Base-by-base conservation (phyloP, 2,888 invertebrate genomes). In the Cryptosula pallasiana region DNA sequence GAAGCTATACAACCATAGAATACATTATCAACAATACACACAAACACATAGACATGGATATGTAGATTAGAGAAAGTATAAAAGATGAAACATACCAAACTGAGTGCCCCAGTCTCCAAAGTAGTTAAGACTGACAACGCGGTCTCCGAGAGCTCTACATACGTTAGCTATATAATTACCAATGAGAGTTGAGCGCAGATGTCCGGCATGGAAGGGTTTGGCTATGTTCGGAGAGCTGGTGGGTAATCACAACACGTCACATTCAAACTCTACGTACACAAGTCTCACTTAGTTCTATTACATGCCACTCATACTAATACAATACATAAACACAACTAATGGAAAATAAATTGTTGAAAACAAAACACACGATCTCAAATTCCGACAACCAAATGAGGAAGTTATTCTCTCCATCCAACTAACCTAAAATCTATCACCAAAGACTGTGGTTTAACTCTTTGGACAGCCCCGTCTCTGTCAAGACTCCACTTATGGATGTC, bases 91-190 rank as follows among this genome's bases (percentile, higher is more conserved):
- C 79, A 75, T 87, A 73, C 98, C 99, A 88, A 96, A 95, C 83
- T 99, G 99, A 0, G 95, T 95, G 0, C 99, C 99, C 97, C 97
- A 99, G 82, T 99, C 99, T 16, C 99, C 99, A 35, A 99, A 87
- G 85, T 95, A 99, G 86, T 98, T 99, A 13, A 99, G 86, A 80
- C 90, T 89, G 0, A 88, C 89, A 0, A 95, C 94, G 75, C 89
- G 86, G 81, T 95, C 90, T 0, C 90, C 89, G 72, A 91, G 87
- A 81, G 89, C 89, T 74, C 87, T 86, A 79, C 91, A 89, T 55
- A 95, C 85, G 84, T 96, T 95, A 3, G 91, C 89, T 72, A 98
- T 87, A 78, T 91, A 94, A 85, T 95, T 94, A 23, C 99, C 99
- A 76, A 97, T 91, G 3, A 99, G 91, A 20, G 98, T 98, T 0